Percentiles rank a stretch among this genome's conserved stretches.
phyloP scores from a whole-genome alignment of 2,113 vertebrate species.

The Geococcyx californianus region DNA sequence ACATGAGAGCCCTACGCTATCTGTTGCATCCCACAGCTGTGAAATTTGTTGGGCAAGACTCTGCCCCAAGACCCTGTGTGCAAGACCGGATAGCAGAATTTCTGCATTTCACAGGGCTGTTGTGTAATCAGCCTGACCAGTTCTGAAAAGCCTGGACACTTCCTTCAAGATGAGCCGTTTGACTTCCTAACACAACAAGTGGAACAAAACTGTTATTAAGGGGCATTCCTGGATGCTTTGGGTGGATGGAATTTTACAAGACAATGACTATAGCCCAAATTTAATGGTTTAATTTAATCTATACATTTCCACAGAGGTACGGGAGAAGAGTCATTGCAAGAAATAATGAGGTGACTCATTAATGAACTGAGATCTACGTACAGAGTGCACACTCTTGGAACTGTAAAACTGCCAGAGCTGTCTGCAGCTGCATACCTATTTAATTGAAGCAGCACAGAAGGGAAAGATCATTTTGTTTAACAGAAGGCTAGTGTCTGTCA shows the following conservation, averaged over 20 bases:
- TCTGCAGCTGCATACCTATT: not conserved
- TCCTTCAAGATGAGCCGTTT: not conserved
- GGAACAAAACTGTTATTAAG: not conserved
- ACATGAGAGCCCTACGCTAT: fast-evolving
- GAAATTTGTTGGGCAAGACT: not conserved
- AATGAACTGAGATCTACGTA: not conserved
- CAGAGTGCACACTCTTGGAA: not conserved
- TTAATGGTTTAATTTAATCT: not conserved
- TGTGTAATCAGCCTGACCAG: not conserved
- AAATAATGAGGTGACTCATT: not conserved
- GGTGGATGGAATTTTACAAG: not conserved
- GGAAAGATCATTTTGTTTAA: not conserved
- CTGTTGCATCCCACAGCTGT: not conserved
- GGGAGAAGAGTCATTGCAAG: not conserved
- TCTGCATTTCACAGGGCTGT: not conserved
- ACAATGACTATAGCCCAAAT: not conserved
- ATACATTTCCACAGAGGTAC: not conserved
- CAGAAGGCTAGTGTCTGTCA: not conserved
- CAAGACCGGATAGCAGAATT: not conserved
- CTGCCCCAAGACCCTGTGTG: not conserved
- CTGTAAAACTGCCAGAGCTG: not conserved
- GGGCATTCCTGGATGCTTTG: not conserved
- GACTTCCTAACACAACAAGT: not conserved
- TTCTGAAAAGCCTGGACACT: not conserved
- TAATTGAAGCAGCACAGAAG: not conserved